A percentile compares a stretch with the other conserved stretches of the same genome.
These are phyloP conservation scores for Terrapene triunguis DNA, from an alignment of 2,113 vertebrate genomes.

Conservation along the genomic window DNA sequence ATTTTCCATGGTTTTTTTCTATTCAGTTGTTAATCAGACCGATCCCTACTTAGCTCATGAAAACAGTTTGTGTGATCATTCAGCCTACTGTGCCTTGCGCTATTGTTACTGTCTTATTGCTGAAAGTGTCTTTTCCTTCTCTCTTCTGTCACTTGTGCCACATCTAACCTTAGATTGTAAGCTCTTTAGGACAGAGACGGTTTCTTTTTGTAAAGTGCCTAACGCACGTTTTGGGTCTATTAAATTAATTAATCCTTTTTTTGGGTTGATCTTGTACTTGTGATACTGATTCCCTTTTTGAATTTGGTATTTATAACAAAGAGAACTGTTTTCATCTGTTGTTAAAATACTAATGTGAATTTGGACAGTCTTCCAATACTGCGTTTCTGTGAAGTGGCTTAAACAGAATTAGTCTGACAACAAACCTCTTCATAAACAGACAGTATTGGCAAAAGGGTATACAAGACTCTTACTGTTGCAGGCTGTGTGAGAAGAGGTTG, in stretches of 20 bases:
- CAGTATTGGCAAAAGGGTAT: not conserved
- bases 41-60: slow-evolving; percentile 50
- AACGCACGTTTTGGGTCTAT: not conserved
- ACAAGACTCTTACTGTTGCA: not conserved
- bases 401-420: slow-evolving; percentile 4
- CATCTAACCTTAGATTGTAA: not conserved
- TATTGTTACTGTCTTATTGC: not conserved
- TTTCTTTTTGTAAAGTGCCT: not conserved
- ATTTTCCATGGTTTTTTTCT: not conserved
- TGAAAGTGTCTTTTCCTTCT: not conserved
- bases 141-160: not conserved
- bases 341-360: not conserved
- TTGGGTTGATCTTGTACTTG: not conserved
- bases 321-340: not conserved
- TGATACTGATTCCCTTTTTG: not conserved
- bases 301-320: not conserved
- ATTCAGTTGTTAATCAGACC: slow-evolving; percentile 41
- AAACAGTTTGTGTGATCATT: not conserved
- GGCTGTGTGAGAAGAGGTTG: slow-evolving; percentile 2
- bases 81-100: not conserved
- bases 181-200: not conserved
- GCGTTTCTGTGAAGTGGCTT: not conserved
- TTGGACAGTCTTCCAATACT: not conserved
- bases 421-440: not conserved
- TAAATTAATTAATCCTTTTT: fast-evolving